Evolutionary conservation across 2,113 vertebrate species (phyloP), one percentile per base, ranked within the genome.

Genomic region (Gasterosteus nipponicus): DNA sequence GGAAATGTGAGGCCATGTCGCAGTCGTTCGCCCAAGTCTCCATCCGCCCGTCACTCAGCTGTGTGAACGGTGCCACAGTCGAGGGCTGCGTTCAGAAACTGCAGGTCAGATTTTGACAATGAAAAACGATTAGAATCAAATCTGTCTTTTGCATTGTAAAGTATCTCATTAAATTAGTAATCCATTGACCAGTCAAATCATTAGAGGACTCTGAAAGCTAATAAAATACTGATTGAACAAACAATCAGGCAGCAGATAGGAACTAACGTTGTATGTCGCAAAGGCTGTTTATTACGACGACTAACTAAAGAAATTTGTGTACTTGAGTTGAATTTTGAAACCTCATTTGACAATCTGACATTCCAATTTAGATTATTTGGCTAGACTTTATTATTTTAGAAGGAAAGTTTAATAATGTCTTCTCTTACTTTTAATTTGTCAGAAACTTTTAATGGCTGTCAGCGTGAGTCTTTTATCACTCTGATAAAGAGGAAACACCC

Each of bases 1-100:
- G 11, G 44, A 99, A 99, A 77, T 99, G 98, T 69, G 72, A 64
- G 4, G 91, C 82, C 73, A 97, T 99, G 98, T 93, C 94, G 0
- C 16, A 81, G 33, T 91, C 95, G 18, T 97, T 99, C 44, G 19
- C 62, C n/a, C 15, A 7, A 10, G 96, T 89, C 3, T 76, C 92
- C 19, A 89, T 99, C 72, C 92, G 83, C 11, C 97, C 98, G 0
- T 1, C 81, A 1, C 77, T 99, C 68, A 71, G 69, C 46, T 99
- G 98, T 2, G 29, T 95, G 9, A 53, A 1, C 0, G 94, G 90
- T 0, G 19, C 11, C 0, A 95, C 95, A 0, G 69, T 89, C 0
- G 82, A 89, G 2, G 89, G 91, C 70, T 99, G 98, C 9, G 49
- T 85, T 29, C 89, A 89, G 67, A 96, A 96, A 93, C 93, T 99